Evolutionary conservation across 1,140 invertebrate genomes (phyloP), one percentile per base, ranked within the genome.

Genomic region (Periplaneta americana): DNA sequence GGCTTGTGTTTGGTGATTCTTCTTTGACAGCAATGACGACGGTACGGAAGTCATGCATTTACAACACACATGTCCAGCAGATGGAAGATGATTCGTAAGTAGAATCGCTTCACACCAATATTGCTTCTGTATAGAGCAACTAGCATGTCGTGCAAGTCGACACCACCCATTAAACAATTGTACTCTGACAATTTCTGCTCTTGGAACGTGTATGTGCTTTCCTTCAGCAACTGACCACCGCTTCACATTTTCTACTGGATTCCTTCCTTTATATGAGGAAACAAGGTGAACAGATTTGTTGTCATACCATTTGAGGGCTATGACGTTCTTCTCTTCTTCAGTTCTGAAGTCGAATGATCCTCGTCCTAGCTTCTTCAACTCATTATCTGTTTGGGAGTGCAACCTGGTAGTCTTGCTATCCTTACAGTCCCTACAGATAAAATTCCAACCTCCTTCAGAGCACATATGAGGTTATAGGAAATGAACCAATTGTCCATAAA

Each of bases 121-220:
- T 80, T 83, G 0, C 18, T 81, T 34, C 66, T 22, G 83, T 89
- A 88, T 79, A 87, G 85, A 78, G 86, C 86, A 83, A 89, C 85
- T 83, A 89, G 86, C 82, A 86, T 88, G 85, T 90, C 89, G 82
- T 86, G 86, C 76, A 89, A 85, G 83, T 87, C 87, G 18, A 87
- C 86, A 82, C 86, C 86, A 82, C 84, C 83, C 79, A 85, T 83
- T 79, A 86, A 84, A 74, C 84, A 83, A 84, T 89, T 90, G 83
- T 89, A 89, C 75, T 86, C 82, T 85, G 2, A 90, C 86, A 79
- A 88, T 85, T 83, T 85, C 84, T 39, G 87, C 87, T 81, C 88
- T 86, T 66, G 82, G 18, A 57, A 90, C 86, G 79, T 87, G 85
- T 10, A 88, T 82, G 81, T 83, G 83, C 81, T 78, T 76, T 78